These are phyloP conservation scores for Sebastes itinus DNA, from an alignment of 2,797 vertebrate genomes.

Conservation along the genomic window DNA sequence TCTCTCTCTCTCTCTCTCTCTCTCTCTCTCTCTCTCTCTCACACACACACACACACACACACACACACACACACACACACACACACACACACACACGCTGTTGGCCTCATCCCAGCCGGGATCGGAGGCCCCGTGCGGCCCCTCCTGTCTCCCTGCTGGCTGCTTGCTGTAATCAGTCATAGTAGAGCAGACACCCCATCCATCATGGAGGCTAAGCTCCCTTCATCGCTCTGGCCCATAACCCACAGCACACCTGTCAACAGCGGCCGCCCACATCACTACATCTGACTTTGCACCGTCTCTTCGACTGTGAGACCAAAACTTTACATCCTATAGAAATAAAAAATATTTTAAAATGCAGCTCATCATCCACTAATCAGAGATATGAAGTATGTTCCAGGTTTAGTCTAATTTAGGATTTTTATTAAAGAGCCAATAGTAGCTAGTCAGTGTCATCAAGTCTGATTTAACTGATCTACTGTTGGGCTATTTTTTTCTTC, in stretches of 20 bases:
- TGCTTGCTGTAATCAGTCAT: conserved; percentile 75
- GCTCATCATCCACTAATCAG: neutral
- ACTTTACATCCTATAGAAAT: conserved; percentile 22
- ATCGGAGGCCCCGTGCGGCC: conserved; percentile 26
- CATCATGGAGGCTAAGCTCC: conserved; percentile 69
- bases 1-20: neutral
- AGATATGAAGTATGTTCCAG: neutral
- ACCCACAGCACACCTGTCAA: conserved; percentile 56
- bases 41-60: no score
- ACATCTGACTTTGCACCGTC: conserved; percentile 58
- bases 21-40: neutral
- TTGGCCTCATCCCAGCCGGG: conserved; percentile 53
- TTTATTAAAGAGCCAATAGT: neutral
- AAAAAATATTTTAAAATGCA: neutral
- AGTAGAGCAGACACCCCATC: conserved; percentile 62
- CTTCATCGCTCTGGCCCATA: conserved; percentile 61
- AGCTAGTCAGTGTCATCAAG: neutral
- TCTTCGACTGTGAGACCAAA: conserved; percentile 41
- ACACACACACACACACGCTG: neutral
- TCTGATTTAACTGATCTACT: neutral
- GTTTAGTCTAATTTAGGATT: neutral
- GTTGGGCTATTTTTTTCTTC: neutral
- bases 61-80: no score
- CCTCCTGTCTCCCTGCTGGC: conserved; percentile 51
- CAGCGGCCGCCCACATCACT: conserved; percentile 31